phyloP scores from a whole-genome alignment of 2,797 vertebrate genomes.

The Cryptoblepharus egeriae region DNA sequence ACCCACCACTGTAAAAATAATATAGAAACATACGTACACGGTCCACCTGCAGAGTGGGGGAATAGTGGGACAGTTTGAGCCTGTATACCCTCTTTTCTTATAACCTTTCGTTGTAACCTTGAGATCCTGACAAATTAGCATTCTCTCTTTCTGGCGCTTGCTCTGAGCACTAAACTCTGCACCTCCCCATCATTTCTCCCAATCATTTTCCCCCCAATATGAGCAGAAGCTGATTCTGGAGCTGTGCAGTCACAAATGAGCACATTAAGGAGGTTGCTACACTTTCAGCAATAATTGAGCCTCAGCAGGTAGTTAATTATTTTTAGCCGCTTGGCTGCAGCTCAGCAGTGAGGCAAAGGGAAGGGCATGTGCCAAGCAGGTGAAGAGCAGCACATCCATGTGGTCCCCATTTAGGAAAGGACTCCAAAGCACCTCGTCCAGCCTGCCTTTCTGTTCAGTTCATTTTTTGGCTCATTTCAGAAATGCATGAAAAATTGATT shows the following conservation, averaged over 20 bases:
- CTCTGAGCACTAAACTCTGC: constrained; percentile 17
- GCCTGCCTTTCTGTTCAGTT: not conserved
- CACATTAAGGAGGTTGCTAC: not conserved
- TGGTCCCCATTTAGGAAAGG: constrained; percentile 26
- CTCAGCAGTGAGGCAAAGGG: not conserved
- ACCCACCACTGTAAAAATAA: not conserved
- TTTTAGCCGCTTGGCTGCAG: constrained; percentile 9
- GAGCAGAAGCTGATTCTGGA: not conserved
- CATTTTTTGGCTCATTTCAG: constrained; percentile 38
- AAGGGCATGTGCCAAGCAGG: not conserved
- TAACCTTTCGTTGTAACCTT: not conserved
- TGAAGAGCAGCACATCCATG: not conserved
- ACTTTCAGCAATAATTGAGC: constrained; percentile 29
- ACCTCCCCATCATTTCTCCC: not conserved
- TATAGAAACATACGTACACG: not conserved
- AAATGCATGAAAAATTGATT: constrained; percentile 62
- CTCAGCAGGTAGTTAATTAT: constrained; percentile 50
- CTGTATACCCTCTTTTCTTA: not conserved
- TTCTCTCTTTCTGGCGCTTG: not conserved
- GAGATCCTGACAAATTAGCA: not conserved
- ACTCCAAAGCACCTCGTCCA: constrained; percentile 1
- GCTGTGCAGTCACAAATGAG: not conserved
- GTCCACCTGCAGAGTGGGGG: not conserved
- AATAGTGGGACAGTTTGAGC: too few relatives aligned
- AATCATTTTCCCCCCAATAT: not conserved